phyloP scores from a whole-genome alignment of 1,140 invertebrate species.

The Polyergus mexicanus region DNA sequence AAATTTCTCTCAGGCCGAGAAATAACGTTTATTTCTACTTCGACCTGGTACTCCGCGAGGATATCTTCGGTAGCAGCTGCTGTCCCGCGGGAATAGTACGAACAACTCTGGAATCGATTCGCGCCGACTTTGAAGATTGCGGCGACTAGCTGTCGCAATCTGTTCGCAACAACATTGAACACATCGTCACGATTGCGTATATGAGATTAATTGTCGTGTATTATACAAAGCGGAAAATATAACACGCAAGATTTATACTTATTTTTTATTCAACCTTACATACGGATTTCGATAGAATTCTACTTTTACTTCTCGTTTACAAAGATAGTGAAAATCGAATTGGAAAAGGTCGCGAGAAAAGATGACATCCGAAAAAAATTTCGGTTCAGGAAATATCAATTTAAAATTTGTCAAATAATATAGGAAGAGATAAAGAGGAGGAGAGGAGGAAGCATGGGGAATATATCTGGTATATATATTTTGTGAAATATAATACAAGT shows the following conservation, averaged over 20 bases:
- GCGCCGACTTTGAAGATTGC: constrained; percentile 3
- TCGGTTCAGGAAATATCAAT: neutral
- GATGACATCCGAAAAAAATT: neutral
- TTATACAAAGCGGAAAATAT: neutral
- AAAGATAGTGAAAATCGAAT: neutral
- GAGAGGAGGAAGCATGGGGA: no score
- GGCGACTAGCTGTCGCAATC: constrained; percentile 33
- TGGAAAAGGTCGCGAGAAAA: neutral
- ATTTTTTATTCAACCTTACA: neutral
- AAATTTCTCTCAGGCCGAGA: neutral
- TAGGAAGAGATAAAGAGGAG: neutral
- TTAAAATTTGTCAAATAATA: constrained; percentile 19
- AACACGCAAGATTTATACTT: neutral
- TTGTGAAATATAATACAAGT: constrained; percentile 41
- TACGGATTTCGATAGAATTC: neutral
- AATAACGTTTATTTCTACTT: constrained; percentile 26
- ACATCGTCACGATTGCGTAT: neutral
- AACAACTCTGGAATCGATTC: constrained; percentile 41
- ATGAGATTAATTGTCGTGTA: constrained; percentile 3
- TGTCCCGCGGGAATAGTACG: constrained; percentile 24
- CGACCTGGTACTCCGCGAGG: neutral
- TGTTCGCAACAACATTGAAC: neutral
- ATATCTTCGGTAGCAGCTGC: neutral
- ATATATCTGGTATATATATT: neutral
- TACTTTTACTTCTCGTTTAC: neutral